Evolutionary conservation across 2,113 vertebrate genomes (phyloP).

Genomic region (Barnardius zonarius): DNA sequence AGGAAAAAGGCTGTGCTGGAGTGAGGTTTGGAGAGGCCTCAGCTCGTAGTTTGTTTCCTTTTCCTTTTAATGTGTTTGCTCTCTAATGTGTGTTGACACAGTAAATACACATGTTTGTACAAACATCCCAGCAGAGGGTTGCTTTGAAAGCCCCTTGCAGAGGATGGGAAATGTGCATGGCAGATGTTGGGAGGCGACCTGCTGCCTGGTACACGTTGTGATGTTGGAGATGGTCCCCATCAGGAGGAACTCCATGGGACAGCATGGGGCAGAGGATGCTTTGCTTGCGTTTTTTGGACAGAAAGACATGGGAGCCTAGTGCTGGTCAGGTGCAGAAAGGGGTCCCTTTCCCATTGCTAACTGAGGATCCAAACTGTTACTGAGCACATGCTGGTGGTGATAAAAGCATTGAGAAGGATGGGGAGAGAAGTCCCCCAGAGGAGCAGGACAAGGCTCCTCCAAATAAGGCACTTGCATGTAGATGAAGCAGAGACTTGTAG

Average conservation of each 20-base stretch:
- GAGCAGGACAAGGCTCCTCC: neutral
- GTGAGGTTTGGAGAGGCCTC: neutral
- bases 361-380: rapidly evolving
- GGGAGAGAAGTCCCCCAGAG: neutral
- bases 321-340: neutral
- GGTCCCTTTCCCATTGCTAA: neutral
- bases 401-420: neutral
- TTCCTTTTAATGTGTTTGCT: conserved; percentile 57
- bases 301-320: rapidly evolving
- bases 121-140: conserved; percentile 19
- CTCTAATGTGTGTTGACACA: conserved; percentile 32
- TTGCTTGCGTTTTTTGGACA: neutral
- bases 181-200: conserved; percentile 48
- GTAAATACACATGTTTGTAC: conserved; percentile 45
- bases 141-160: conserved; percentile 21
- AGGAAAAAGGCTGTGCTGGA: neutral
- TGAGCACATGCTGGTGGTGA: neutral
- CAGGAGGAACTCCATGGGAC: neutral
- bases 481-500: neutral
- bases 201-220: rapidly evolving
- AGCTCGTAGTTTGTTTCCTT: conserved; percentile 1
- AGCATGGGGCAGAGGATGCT: neutral
- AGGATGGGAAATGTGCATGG: conserved; percentile 5
- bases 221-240: neutral
- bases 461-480: neutral